Evolutionary conservation across 2,888 invertebrate species (phyloP).

Genomic region (Calliphora vomitoria): DNA sequence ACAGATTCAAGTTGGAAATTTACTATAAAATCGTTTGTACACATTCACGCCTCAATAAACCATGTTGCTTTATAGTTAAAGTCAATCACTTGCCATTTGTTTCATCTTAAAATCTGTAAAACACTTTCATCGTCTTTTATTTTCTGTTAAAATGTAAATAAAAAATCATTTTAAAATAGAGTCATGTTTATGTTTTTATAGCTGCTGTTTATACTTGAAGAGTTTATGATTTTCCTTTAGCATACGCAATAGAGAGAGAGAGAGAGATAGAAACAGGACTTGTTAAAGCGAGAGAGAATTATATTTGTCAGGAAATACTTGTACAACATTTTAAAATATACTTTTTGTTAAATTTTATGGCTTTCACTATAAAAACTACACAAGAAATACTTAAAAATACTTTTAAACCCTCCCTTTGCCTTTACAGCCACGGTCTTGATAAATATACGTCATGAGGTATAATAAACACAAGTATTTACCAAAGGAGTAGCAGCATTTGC

Average conservation of each 20-base stretch:
- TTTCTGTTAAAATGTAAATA: conserved; percentile 36
- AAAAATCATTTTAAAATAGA: conserved; percentile 42
- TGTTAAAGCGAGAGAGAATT: neutral
- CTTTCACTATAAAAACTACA: conserved; percentile 32
- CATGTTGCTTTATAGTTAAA: conserved; percentile 12
- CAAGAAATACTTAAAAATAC: conserved; percentile 49
- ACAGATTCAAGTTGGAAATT: neutral
- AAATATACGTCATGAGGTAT: neutral
- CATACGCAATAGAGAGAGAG: neutral
- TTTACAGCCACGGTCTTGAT: neutral
- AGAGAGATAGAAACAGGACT: no score
- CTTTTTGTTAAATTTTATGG: conserved; percentile 60
- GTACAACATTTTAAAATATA: conserved; percentile 46
- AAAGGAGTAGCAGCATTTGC: no score
- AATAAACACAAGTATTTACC: neutral
- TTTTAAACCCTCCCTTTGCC: neutral
- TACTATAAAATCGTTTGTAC: neutral
- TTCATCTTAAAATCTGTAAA: conserved; percentile 16
- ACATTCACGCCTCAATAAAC: conserved; percentile 1
- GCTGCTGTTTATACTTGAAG: conserved; percentile 15
- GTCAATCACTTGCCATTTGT: neutral
- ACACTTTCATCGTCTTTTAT: neutral
- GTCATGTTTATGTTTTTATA: conserved; percentile 37
- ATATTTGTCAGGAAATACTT: conserved; percentile 5
- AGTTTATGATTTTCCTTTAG: conserved; percentile 21